Evolutionary conservation across 2,888 invertebrate genomes (phyloP), one percentile per base, ranked within the genome.

Genomic region (Pachydiplax longipennis): DNA sequence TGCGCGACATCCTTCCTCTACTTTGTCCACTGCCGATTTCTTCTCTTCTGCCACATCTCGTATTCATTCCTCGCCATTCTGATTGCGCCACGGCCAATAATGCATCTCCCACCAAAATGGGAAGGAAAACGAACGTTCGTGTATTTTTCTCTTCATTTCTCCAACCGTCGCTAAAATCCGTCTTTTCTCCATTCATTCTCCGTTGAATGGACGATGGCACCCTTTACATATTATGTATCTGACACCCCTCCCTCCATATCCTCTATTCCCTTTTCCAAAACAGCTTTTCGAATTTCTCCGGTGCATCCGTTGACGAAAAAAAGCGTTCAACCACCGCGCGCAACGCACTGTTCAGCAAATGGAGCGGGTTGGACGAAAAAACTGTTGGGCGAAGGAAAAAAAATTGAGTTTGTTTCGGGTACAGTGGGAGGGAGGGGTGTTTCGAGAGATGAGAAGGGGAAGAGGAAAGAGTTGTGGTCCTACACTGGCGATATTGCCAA

Each of bases 201-300:
- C 37, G 58, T 87, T 61, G 87, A 87, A 87, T 87, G 61, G 87
- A 58, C 58, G 87, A 87, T 87, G 87, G 35, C 58, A 87, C 87
- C 87, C 58, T 87, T 15, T 61, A 35, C 87, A 61, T 83, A 83
- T 87, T 37, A 87, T 87, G 61, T 61, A 61, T 61, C 87, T 73
- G 73, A 25, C 87, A 87, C 37, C 87, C 61, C 37, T 37, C 61
- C 15, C 65, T 61, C 61, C 37, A 53, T 53, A 53, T 31, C 58
- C 35, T 4, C 83, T 37, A 37, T 5, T 37, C 2, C 35, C 18
- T 58, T 53, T 58, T 35, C 58, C 65, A 0, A n/a, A 12, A 65
- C 10, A 61, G 53, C 58, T 61, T 87, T 87, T 87, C 37, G 87
- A 58, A n/a, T 87, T 37, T 87, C 87, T 35, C 37, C 87, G 58